Conservation (phyloP, 2,113 vertebrate genomes). For the Oncorhynchus keta region DNA sequence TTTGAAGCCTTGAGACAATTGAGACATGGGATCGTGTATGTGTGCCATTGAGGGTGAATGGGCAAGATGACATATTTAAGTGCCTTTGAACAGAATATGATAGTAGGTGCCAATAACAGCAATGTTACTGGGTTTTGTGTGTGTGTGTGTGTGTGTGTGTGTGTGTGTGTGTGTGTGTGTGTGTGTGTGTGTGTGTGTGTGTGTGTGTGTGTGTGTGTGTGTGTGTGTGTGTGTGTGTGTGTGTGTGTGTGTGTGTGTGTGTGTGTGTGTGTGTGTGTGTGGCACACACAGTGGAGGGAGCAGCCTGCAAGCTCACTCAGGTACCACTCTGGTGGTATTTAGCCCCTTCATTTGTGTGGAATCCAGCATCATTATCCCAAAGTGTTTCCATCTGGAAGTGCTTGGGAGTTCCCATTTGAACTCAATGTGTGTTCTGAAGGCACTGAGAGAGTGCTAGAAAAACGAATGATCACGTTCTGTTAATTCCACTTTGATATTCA, state of each 20-base stretch:
- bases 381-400: conserved; percentile 74
- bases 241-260: conserved; percentile 17
- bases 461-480: conserved; percentile 56
- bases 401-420: conserved; percentile 74
- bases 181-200: no score
- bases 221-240: no score
- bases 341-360: conserved; percentile 74
- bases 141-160: conserved; percentile 16
- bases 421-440: conserved; percentile 71
- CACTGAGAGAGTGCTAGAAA: conserved; percentile 45
- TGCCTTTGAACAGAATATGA: no score
- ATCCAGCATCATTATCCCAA: conserved; percentile 74
- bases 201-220: no score
- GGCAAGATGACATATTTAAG: no score
- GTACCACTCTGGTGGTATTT: conserved; percentile 71
- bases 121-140: neutral
- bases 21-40: neutral
- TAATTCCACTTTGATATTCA: conserved; percentile 62
- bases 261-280: conserved; percentile 42
- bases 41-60: conserved; percentile 23
- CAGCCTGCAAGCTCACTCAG: conserved; percentile 55
- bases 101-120: no score
- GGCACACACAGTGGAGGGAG: neutral
- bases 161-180: no score
- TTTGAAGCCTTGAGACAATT: no score